These are phyloP conservation scores for Girardia tigrina DNA, from an alignment of 2,888 invertebrate genomes.

Conservation along the genomic window DNA sequence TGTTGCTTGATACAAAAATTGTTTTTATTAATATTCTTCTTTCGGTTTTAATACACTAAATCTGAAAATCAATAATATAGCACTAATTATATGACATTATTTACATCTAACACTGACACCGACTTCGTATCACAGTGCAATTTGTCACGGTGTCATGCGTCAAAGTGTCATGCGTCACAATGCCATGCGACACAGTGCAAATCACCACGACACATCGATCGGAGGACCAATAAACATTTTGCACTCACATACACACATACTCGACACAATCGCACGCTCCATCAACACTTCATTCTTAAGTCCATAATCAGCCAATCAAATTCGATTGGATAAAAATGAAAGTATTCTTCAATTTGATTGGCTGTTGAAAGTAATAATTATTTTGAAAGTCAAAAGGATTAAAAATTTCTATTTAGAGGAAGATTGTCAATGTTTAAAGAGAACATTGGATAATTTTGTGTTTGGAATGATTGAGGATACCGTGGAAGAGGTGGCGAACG, in stretches of 20 bases:
- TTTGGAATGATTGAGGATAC: constrained; percentile 8
- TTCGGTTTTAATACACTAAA: not conserved
- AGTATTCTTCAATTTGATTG: constrained; percentile 12
- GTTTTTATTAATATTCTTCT: not conserved
- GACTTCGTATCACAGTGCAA: not conserved
- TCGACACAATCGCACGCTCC: not conserved
- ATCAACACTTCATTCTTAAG: not conserved
- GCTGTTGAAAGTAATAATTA: constrained; percentile 7
- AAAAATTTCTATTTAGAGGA: not conserved
- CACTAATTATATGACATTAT: constrained; percentile 16
- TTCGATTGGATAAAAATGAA: not conserved
- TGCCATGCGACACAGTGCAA: not conserved
- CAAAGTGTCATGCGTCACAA: too few relatives aligned
- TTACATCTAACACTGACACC: not conserved
- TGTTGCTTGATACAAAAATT: too few relatives aligned
- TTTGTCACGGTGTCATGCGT: too few relatives aligned
- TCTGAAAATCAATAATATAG: not conserved
- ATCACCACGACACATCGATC: not conserved
- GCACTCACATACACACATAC: not conserved
- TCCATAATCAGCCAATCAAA: not conserved
- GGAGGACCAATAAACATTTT: not conserved
- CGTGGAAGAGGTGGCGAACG: not conserved
- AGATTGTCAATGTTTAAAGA: not conserved
- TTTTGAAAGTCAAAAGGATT: not conserved
- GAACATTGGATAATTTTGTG: not conserved